These are phyloP conservation scores for Babyrousa celebensis DNA, from an alignment of 2,797 vertebrate species.

Conservation along the genomic window DNA sequence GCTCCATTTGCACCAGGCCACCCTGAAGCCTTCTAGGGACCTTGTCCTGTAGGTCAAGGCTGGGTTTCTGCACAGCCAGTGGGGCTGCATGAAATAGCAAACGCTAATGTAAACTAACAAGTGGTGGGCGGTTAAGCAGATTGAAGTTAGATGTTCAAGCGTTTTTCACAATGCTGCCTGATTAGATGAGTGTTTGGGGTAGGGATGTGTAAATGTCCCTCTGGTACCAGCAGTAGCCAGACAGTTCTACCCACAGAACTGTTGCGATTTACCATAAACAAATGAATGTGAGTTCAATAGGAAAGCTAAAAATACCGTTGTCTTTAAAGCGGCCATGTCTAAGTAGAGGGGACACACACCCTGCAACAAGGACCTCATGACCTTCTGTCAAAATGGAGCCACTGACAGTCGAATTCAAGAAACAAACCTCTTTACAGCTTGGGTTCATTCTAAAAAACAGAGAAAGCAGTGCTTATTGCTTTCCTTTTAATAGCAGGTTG, in stretches of 20 bases:
- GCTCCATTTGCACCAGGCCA: too few species aligned
- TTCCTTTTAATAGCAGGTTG: slow-evolving; percentile 86
- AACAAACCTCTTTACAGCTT: slow-evolving; percentile 72
- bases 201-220: background rate
- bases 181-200: background rate
- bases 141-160: background rate
- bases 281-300: slow-evolving; percentile 13
- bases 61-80: background rate
- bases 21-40: background rate
- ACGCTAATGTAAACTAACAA: too few species aligned
- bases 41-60: background rate
- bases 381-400: slow-evolving; percentile 57
- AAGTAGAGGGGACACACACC: background rate
- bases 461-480: slow-evolving; percentile 64
- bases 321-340: slow-evolving; percentile 40
- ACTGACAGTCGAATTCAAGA: slow-evolving; percentile 65
- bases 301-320: slow-evolving; percentile 72
- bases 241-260: slow-evolving; percentile 51
- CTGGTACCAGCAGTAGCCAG: slow-evolving; percentile 24
- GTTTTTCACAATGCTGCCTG: background rate
- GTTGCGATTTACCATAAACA: slow-evolving; percentile 61
- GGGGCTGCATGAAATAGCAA: background rate
- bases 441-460: slow-evolving; percentile 84
- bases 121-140: background rate
- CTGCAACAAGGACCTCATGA: slow-evolving; percentile 55